Percentiles rank a stretch among this genome's conserved stretches.
Evolutionary conservation across 2,797 vertebrate species (phyloP).

Genomic region (Centroberyx gerrardi): DNA sequence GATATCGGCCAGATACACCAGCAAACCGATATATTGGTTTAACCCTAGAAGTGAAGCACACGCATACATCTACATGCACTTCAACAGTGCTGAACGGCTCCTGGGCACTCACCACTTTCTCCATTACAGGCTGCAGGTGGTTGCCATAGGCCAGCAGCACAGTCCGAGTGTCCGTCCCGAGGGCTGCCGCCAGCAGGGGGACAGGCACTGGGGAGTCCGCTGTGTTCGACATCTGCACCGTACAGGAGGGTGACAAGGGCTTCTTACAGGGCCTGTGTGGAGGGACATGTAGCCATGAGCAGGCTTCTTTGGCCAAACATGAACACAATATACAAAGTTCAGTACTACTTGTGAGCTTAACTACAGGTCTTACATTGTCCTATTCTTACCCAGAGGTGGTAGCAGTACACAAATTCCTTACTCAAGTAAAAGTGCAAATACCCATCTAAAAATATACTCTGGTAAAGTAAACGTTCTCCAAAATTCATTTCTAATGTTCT

Average conservation of each 20-base stretch:
- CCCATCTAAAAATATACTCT: no score
- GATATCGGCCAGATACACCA: no score
- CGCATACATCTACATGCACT: no score
- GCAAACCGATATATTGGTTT: no score
- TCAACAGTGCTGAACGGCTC: not conserved
- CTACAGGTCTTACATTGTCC: no score
- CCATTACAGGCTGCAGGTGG: slow-evolving; percentile 93
- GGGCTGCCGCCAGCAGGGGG: slow-evolving; percentile 90
- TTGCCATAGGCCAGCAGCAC: slow-evolving; percentile 92
- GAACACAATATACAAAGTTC: not conserved
- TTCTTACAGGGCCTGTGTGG: slow-evolving; percentile 94
- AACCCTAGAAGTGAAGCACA: no score
- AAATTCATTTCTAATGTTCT: no score
- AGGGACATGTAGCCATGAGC: not conserved
- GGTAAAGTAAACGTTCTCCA: no score
- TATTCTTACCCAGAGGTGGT: no score
- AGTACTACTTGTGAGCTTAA: no score
- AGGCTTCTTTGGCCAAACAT: not conserved
- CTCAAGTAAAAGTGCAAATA: no score
- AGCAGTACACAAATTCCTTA: no score
- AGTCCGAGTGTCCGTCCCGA: slow-evolving; percentile 86
- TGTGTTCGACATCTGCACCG: slow-evolving; percentile 91
- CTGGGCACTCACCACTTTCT: slow-evolving; percentile 89
- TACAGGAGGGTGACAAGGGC: slow-evolving; percentile 91
- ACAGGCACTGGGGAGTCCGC: slow-evolving; percentile 89